phyloP scores from a whole-genome alignment of 2,113 vertebrate species.

The Herpailurus yagouaroundi region DNA sequence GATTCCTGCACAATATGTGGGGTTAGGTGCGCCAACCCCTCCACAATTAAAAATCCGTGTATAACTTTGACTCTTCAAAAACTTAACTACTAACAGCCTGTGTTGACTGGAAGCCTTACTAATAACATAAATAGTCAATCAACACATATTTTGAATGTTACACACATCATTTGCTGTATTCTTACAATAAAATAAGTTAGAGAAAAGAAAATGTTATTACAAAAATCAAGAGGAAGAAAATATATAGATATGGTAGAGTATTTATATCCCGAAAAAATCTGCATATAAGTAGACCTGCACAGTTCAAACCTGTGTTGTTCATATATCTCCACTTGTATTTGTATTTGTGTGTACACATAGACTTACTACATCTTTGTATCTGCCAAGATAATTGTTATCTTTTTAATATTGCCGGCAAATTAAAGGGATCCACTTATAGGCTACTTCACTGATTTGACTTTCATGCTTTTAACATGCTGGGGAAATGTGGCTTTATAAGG shows the following conservation, averaged over 20 bases:
- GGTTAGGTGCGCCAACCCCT: background rate
- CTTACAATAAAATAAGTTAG: background rate
- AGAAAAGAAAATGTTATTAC: background rate
- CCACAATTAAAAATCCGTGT: background rate
- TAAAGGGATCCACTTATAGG: background rate
- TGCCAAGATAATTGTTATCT: background rate
- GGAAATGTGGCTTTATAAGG: background rate
- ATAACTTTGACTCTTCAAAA: background rate
- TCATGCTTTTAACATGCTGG: background rate
- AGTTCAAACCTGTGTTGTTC: background rate
- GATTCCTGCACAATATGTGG: background rate
- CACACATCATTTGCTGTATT: background rate
- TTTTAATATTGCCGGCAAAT: background rate
- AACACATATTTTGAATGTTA: background rate
- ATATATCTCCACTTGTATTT: background rate
- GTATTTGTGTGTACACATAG: background rate
- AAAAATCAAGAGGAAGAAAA: background rate
- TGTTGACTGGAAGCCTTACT: background rate
- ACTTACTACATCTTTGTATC: background rate
- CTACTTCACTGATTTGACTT: constrained; percentile 29
- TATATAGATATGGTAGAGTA: background rate
- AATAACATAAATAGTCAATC: background rate
- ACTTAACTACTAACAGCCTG: background rate
- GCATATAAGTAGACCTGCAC: background rate
- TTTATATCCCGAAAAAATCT: background rate